A percentile compares a stretch with the other conserved stretches of the same genome.
Conservation (phyloP, 2,797 vertebrate genomes). For the Fundulus diaphanus region DNA sequence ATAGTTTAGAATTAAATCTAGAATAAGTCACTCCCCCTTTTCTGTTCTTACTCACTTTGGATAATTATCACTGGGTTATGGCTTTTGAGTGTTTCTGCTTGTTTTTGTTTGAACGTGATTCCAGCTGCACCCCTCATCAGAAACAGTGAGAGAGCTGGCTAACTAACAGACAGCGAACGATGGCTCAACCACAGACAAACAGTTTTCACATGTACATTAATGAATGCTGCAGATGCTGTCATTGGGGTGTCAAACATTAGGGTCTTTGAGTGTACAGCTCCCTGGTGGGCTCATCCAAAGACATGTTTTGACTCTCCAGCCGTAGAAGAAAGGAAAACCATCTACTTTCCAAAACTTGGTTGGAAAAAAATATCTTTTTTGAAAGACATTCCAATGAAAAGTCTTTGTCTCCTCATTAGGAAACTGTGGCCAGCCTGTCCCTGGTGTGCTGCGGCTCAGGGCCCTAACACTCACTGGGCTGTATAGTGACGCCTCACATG, state of each 20-base stretch:
- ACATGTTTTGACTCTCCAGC: constrained; percentile 29
- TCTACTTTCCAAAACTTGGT: constrained; percentile 2
- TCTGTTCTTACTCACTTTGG: not conserved
- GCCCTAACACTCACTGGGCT: constrained; percentile 50
- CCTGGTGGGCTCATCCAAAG: constrained; percentile 18
- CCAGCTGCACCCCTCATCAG: constrained; percentile 7
- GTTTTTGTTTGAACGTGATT: constrained; percentile 27
- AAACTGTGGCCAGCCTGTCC: constrained; percentile 35
- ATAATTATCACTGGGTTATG: constrained; percentile 4
- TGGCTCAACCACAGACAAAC: constrained; percentile 13
- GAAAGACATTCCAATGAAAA: constrained; percentile 6
- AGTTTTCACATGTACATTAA: constrained; percentile 33
- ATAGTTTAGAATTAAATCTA: too few relatives aligned
- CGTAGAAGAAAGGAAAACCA: constrained; percentile 10
- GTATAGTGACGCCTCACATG: constrained; percentile 44
- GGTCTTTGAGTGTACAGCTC: constrained; percentile 25
- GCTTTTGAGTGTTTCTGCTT: not conserved
- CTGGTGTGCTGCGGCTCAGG: constrained; percentile 37
- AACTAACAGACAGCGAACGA: constrained; percentile 3
- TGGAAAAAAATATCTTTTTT: constrained; percentile 25
- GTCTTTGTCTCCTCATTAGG: constrained; percentile 20
- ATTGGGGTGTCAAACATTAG: constrained; percentile 11
- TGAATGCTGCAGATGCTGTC: constrained; percentile 20
- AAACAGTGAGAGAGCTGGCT: constrained; percentile 10
- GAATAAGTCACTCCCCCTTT: not conserved